Conservation (phyloP, 2,797 vertebrate genomes). For the Rhincodon typus region DNA sequence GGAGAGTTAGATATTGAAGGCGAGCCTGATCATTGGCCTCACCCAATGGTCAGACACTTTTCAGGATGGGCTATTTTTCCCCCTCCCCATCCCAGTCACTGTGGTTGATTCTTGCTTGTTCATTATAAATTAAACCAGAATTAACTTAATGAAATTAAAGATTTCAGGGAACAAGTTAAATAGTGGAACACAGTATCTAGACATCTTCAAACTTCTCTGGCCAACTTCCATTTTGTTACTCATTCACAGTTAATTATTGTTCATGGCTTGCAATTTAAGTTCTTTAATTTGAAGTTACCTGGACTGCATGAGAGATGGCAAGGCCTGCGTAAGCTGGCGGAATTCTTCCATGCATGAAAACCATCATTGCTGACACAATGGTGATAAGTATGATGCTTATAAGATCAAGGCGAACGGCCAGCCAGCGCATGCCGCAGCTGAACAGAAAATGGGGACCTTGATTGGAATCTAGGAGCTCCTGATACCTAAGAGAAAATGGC, state of each 20-base stretch:
- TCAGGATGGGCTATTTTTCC: background rate
- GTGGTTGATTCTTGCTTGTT: background rate
- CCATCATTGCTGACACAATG: constrained; percentile 61
- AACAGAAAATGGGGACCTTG: constrained; percentile 72
- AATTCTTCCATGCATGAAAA: constrained; percentile 69
- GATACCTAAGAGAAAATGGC: constrained; percentile 55
- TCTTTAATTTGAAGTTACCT: constrained; percentile 48
- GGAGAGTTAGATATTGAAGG: background rate
- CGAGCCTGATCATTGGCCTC: background rate
- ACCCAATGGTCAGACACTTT: background rate
- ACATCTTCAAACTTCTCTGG: background rate
- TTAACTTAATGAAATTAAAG: background rate
- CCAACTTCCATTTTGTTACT: background rate
- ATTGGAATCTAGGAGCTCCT: constrained; percentile 68
- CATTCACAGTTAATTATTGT: background rate
- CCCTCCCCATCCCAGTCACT: background rate
- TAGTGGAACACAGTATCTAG: background rate
- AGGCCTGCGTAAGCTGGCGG: constrained; percentile 68
- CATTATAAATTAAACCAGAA: background rate
- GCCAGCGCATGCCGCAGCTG: constrained; percentile 70
- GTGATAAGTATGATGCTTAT: constrained; percentile 69
- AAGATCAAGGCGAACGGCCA: constrained; percentile 71
- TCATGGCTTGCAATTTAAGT: background rate
- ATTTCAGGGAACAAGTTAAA: background rate
- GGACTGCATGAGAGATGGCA: constrained; percentile 69